Conservation (phyloP, 2,888 invertebrate genomes). For the Drosophila setosimentum region DNA sequence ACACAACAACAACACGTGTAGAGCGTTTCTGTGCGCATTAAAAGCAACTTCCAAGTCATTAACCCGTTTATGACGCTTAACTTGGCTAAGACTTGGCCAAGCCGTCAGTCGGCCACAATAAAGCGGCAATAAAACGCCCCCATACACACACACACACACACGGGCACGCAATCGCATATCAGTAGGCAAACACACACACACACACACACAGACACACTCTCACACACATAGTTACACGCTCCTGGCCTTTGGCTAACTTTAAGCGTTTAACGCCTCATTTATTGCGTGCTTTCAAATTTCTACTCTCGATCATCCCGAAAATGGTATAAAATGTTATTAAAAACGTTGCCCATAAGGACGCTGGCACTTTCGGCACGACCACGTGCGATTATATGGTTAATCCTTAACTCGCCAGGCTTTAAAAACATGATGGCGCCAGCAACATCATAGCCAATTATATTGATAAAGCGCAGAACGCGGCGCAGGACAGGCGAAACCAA, state of each 20-base stretch:
- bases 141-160: slow-evolving; percentile 10
- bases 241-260: slow-evolving; percentile 54
- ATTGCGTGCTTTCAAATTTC: slow-evolving; percentile 54
- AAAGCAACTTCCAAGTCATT: slow-evolving; percentile 81
- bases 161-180: slow-evolving; percentile 24
- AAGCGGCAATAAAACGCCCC: slow-evolving; percentile 74
- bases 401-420: slow-evolving; percentile 58
- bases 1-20: slow-evolving; percentile 31
- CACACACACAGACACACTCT: slow-evolving; percentile 17
- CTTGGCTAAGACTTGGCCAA: slow-evolving; percentile 68
- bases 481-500: slow-evolving; percentile 8
- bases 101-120: slow-evolving; percentile 65
- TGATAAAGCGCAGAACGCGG: slow-evolving; percentile 19
- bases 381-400: slow-evolving; percentile 61
- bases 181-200: slow-evolving; percentile 18
- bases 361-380: slow-evolving; percentile 27
- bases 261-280: slow-evolving; percentile 80
- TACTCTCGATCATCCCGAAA: slow-evolving; percentile 38
- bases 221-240: slow-evolving; percentile 10
- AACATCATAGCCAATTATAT: slow-evolving; percentile 46
- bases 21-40: slow-evolving; percentile 63
- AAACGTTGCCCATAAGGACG: slow-evolving; percentile 41
- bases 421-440: slow-evolving; percentile 14
- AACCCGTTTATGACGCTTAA: slow-evolving; percentile 81
- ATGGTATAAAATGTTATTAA: slow-evolving; percentile 72